These are phyloP conservation scores for Pristionchus maxplancki DNA, from an alignment of 2,888 invertebrate genomes.

Conservation along the genomic window DNA sequence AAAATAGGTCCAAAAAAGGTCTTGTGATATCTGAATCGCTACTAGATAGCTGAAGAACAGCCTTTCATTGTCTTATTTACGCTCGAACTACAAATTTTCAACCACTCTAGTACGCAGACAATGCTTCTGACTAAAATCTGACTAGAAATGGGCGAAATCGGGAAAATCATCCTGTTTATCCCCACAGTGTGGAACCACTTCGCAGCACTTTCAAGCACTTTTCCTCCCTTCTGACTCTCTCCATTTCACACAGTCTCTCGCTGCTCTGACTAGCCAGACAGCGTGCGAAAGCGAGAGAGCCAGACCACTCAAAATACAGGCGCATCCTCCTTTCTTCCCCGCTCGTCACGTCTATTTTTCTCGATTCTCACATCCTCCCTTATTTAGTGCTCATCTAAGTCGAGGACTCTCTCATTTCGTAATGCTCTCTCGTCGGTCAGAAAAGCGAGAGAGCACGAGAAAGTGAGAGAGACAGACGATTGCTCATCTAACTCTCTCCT, in stretches of 20 bases:
- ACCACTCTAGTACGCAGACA: no score
- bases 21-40: no score
- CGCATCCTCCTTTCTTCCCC: neutral
- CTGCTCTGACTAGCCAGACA: neutral
- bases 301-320: neutral
- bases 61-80: no score
- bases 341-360: neutral
- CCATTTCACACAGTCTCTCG: neutral
- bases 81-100: no score
- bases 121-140: no score
- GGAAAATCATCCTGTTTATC: neutral
- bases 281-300: neutral
- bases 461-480: no score
- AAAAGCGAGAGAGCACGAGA: no score
- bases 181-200: neutral
- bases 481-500: neutral
- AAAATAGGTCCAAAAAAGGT: no score
- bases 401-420: no score
- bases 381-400: neutral
- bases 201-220: neutral
- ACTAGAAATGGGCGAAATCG: neutral
- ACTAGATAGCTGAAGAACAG: no score
- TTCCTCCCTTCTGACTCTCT: neutral
- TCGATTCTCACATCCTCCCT: neutral
- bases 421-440: no score